phyloP scores from a whole-genome alignment of 2,113 vertebrate genomes.

The Okapia johnstoni region DNA sequence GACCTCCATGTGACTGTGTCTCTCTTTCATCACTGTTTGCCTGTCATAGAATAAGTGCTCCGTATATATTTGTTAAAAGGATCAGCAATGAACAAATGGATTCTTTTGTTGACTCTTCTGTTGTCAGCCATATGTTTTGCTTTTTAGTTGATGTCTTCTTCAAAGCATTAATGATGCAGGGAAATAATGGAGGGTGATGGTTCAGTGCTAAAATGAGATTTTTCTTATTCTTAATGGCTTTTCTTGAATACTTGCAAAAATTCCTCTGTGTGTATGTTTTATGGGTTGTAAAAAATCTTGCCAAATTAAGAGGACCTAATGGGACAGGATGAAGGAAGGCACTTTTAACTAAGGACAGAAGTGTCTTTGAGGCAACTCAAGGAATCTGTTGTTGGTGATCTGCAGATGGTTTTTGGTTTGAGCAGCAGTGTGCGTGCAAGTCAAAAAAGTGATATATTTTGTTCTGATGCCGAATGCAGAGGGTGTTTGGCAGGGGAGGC shows the following conservation, averaged over 20 bases:
- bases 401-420: neutral
- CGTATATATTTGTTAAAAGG: neutral
- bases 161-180: neutral
- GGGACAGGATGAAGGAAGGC: neutral
- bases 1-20: neutral
- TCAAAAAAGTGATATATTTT: neutral
- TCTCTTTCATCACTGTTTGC: neutral
- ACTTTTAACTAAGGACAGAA: neutral
- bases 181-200: neutral
- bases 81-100: neutral
- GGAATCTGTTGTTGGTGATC: neutral
- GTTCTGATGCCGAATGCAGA: neutral
- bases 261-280: neutral
- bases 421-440: neutral
- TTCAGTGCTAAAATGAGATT: neutral
- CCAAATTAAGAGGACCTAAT: neutral
- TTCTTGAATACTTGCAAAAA: neutral
- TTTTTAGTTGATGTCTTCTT: neutral
- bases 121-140: neutral
- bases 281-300: neutral
- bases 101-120: neutral
- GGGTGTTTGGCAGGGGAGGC: neutral
- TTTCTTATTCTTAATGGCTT: neutral
- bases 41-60: neutral
- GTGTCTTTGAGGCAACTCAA: neutral